Conservation (phyloP, 2,888 invertebrate genomes). For the Mimas tiliae region DNA sequence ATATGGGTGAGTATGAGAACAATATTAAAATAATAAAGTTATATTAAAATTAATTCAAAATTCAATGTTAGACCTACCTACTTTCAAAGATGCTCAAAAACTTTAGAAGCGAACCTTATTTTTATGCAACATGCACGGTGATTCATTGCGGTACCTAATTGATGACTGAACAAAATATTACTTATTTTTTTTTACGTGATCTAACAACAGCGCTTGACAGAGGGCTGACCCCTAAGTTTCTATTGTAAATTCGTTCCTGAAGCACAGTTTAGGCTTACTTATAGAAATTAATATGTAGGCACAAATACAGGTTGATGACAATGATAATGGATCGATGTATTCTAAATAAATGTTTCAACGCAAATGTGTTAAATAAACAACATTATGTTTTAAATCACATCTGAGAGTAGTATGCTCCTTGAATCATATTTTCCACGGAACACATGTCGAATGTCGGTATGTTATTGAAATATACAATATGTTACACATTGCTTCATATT, state of each 20-base stretch:
- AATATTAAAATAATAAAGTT: too few species aligned
- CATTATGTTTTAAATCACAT: not conserved
- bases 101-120: too few species aligned
- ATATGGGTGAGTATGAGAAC: too few species aligned
- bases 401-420: too few species aligned
- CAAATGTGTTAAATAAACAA: not conserved
- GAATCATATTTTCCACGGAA: not conserved
- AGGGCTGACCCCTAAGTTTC: not conserved
- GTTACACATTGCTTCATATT: not conserved
- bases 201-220: too few species aligned
- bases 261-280: not conserved
- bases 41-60: too few species aligned
- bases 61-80: too few species aligned
- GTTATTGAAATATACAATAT: not conserved
- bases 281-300: not conserved
- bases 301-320: conserved; percentile 4
- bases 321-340: conserved; percentile 6
- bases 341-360: not conserved
- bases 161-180: too few species aligned
- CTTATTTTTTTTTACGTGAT: too few species aligned
- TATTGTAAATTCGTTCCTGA: conserved; percentile 1
- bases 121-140: too few species aligned
- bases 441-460: not conserved
- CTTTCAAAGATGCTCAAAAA: too few species aligned
- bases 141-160: not conserved